Percentiles rank a stretch among this genome's conserved stretches.
These are phyloP conservation scores for Chaetorhynchus papuensis DNA, from an alignment of 2,113 vertebrate genomes.

Conservation along the genomic window DNA sequence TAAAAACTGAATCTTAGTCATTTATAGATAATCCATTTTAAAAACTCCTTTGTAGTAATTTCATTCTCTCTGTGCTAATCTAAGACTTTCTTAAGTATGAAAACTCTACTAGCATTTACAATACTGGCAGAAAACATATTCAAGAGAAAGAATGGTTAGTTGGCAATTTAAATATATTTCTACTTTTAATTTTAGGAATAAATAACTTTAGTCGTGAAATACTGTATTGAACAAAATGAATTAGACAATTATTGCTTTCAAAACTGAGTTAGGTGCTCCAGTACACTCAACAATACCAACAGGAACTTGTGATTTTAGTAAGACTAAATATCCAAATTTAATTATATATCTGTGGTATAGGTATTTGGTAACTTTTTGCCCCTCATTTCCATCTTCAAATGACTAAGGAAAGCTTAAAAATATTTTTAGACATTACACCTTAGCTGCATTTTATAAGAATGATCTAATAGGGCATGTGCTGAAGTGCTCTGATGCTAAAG, in stretches of 20 bases:
- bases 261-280: background rate
- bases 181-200: background rate
- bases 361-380: background rate
- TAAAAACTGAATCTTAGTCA: background rate
- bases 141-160: background rate
- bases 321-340: background rate
- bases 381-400: background rate
- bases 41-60: background rate
- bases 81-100: background rate
- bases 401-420: background rate
- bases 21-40: background rate
- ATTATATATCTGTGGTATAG: background rate
- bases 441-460: background rate
- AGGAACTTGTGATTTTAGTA: background rate
- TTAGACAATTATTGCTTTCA: background rate
- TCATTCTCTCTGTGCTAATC: background rate
- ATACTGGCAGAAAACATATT: background rate
- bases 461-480: background rate
- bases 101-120: background rate
- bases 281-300: background rate
- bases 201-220: background rate
- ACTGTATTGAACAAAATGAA: background rate
- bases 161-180: background rate
- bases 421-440: background rate
- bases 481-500: background rate